phyloP scores from a whole-genome alignment of 2,797 vertebrate species.

The Hephaestus fuliginosus region DNA sequence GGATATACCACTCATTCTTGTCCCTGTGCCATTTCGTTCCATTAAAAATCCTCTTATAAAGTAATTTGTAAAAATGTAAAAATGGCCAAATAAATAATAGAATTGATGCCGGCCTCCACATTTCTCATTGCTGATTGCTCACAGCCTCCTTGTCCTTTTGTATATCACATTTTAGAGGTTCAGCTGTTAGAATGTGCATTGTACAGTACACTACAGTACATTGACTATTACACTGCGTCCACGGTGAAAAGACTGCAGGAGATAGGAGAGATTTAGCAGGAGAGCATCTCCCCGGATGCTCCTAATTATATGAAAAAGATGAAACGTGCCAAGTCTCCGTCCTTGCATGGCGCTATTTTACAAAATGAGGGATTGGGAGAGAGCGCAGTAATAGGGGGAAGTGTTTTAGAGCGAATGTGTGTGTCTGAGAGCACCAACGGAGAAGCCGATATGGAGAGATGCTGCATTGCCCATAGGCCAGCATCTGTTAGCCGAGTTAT shows the following conservation, averaged over 20 bases:
- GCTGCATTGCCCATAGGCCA: conserved; percentile 59
- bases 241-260: conserved; percentile 44
- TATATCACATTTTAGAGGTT: conserved; percentile 46
- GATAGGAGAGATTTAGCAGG: conserved; percentile 47
- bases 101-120: conserved; percentile 25
- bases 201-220: conserved; percentile 4
- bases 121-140: conserved; percentile 43
- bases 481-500: conserved; percentile 57
- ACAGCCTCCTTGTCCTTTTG: conserved; percentile 43
- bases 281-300: conserved; percentile 44
- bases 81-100: conserved; percentile 47
- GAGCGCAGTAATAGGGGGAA: conserved; percentile 2
- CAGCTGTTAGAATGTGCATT: conserved; percentile 27
- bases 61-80: conserved; percentile 62
- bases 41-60: conserved; percentile 61
- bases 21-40: conserved; percentile 51
- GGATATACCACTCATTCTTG: conserved; percentile 36
- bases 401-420: conserved; percentile 34
- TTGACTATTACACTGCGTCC: conserved; percentile 39
- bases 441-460: conserved; percentile 39
- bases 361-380: conserved; percentile 17
- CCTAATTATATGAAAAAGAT: conserved; percentile 57
- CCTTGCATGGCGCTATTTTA: conserved; percentile 12
- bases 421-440: conserved; percentile 22
- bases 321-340: conserved; percentile 39